Evolutionary conservation across 2,113 vertebrate species (phyloP).

Genomic region (Ammodytes dubius): DNA sequence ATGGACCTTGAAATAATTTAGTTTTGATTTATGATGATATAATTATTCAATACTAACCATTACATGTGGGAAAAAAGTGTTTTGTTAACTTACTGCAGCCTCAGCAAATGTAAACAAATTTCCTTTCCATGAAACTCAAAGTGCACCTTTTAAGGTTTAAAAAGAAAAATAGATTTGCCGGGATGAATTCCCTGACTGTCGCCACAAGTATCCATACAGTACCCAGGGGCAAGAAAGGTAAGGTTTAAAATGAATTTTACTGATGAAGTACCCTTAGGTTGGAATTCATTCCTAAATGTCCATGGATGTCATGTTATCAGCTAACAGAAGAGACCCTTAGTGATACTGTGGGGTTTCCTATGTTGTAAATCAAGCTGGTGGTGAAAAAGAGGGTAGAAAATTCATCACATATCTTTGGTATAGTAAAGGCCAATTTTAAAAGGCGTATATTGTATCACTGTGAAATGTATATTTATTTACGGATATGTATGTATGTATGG

Average conservation of each 20-base stretch:
- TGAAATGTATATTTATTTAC: no score
- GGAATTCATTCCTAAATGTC: background rate
- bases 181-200: constrained; percentile 39
- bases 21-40: no score
- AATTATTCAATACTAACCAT: no score
- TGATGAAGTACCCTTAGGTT: constrained; percentile 30
- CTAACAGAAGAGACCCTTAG: constrained; percentile 1
- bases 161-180: constrained; percentile 44
- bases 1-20: no score
- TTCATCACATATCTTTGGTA: background rate
- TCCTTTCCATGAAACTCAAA: no score
- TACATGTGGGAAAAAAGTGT: no score
- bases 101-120: no score
- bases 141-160: background rate
- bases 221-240: constrained; percentile 15
- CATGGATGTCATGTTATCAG: constrained; percentile 14
- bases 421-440: no score
- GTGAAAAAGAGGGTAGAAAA: constrained; percentile 1
- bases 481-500: no score
- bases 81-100: no score
- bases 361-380: background rate
- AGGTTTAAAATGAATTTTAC: constrained; percentile 38
- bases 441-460: no score
- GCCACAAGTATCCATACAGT: constrained; percentile 4
- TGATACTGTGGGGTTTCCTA: background rate